phyloP scores from a whole-genome alignment of 2,113 vertebrate genomes.

The Hemiprocne comata region DNA sequence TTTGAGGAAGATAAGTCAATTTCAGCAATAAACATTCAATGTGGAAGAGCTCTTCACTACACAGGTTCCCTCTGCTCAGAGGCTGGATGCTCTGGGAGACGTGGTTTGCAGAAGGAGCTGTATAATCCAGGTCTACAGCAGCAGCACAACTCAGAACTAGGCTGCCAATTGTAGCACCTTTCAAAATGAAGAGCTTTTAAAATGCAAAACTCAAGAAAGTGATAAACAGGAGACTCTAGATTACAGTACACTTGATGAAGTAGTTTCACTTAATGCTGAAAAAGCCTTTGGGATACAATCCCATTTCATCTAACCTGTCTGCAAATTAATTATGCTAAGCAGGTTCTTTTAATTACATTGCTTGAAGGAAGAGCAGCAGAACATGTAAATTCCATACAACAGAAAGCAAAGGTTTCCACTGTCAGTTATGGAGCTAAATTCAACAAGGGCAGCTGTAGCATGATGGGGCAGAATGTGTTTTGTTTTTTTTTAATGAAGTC shows the following conservation, averaged over 20 bases:
- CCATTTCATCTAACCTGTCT: slow-evolving; percentile 39
- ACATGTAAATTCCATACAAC: slow-evolving; percentile 10
- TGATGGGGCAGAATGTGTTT: neutral
- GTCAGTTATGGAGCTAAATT: neutral
- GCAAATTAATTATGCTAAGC: slow-evolving; percentile 63
- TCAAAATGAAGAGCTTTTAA: slow-evolving; percentile 12
- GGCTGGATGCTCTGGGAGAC: neutral
- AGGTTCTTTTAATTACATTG: slow-evolving; percentile 61
- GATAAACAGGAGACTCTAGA: neutral
- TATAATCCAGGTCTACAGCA: neutral
- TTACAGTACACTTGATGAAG: neutral
- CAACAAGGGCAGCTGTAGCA: neutral
- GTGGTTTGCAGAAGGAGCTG: neutral
- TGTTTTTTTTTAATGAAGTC: neutral
- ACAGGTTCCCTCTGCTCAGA: neutral
- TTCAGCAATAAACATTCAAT: neutral
- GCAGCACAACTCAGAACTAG: neutral
- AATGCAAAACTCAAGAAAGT: neutral
- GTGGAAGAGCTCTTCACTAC: neutral
- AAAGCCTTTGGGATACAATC: slow-evolving; percentile 55
- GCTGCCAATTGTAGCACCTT: neutral
- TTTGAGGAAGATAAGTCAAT: neutral
- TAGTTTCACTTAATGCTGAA: slow-evolving; percentile 33
- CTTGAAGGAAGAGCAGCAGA: slow-evolving; percentile 53
- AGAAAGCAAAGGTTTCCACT: neutral